Conservation (phyloP, 1,140 invertebrate species). For the Neuroterus valhalla region DNA sequence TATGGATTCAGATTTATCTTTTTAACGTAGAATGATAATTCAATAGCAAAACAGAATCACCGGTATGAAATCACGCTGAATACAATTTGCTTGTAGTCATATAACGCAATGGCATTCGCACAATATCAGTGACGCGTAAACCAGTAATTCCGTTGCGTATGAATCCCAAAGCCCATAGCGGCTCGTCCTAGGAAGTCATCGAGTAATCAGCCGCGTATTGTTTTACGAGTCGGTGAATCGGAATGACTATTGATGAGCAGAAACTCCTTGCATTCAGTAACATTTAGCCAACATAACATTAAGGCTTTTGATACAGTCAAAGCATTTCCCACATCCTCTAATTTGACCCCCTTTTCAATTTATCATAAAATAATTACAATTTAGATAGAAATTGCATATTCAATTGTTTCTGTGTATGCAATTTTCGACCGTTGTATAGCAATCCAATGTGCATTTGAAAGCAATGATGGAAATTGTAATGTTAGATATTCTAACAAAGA, state of each 20-base stretch:
- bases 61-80: constrained; percentile 54
- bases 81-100: constrained; percentile 40
- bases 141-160: constrained; percentile 56
- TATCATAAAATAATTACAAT: no score
- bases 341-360: no score
- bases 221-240: constrained; percentile 71
- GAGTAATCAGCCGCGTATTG: constrained; percentile 74
- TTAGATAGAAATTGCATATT: no score
- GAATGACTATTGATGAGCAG: constrained; percentile 62
- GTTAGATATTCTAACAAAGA: no score
- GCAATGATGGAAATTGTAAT: no score
- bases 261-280: constrained; percentile 27
- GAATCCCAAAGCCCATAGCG: constrained; percentile 44
- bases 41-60: constrained; percentile 52
- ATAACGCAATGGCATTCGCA: constrained; percentile 49
- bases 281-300: constrained; percentile 21
- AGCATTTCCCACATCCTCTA: background rate
- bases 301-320: constrained; percentile 28
- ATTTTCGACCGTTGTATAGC: no score
- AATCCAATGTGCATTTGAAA: no score
- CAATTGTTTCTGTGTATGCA: no score
- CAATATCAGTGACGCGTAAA: constrained; percentile 48
- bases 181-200: constrained; percentile 49
- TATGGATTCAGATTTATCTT: background rate
- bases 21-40: constrained; percentile 41